Base-by-base conservation (phyloP, 2,888 invertebrate species). In the Eupithecia inturbata region DNA sequence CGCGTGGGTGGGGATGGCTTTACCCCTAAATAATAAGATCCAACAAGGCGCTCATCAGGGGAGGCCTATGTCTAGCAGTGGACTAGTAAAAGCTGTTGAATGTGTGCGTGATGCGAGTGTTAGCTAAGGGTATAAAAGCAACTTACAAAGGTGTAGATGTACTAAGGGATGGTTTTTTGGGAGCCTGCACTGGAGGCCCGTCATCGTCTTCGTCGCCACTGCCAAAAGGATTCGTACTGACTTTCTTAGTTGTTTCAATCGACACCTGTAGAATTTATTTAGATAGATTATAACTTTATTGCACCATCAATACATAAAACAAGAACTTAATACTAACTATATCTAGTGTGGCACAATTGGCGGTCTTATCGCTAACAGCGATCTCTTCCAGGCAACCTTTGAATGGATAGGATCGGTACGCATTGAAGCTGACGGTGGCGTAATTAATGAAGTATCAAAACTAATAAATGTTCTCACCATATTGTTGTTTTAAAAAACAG, bases 191-290 rank as follows among this genome's bases (percentile, higher is more conserved):
- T 1, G 92, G 89, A 19, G 91, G 89, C 14, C 90, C 86, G 22
- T 92, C 92, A 72, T 96, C 95, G 82, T 96, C 96, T 78, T 96
- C 96, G 67, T 96, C 96, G 76, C 95, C 95, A 79, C 96, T 96
- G 45, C 95, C 96, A 85, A 97, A 97, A 3, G 97, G 97, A 95
- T 97, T 97, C n/a, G 95, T 95, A 84, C 93, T 95, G 22, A 79
- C 82, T 81, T 84, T 93, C 79, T 89, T 89, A n/a, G 83, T 71
- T 77, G 83, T 62, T 82, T 90, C 77, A 67, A 83, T 80, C 22
- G 77, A 66, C 22, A 68, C 75, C 62, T 77, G 73, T 73, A 69
- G 14, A 63, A n/a, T n/a, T n/a, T n/a, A n/a, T n/a, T n/a, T n/a
- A n/a, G n/a, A n/a, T n/a, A n/a, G n/a, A n/a, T n/a, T n/a, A n/a